Conservation (phyloP, 2,888 invertebrate genomes). For the Andrena marginata region DNA sequence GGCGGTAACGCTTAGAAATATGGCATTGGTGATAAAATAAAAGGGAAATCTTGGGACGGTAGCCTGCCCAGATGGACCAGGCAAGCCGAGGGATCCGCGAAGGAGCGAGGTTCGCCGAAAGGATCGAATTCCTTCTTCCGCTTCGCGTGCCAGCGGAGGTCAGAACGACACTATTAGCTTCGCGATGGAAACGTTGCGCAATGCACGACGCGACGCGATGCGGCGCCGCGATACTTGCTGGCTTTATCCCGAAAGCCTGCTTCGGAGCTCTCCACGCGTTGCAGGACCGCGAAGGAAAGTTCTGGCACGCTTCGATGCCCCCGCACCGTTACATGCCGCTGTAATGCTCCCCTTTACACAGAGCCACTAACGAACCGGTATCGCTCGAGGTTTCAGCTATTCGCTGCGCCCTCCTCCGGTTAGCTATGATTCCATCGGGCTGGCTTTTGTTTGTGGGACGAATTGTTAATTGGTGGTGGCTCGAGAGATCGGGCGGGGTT, state of each 20-base stretch:
- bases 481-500: not conserved
- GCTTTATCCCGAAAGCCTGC: slow-evolving; percentile 17
- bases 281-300: slow-evolving; percentile 55
- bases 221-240: slow-evolving; percentile 18
- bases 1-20: not conserved
- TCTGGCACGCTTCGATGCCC: slow-evolving; percentile 68
- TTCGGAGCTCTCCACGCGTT: slow-evolving; percentile 27
- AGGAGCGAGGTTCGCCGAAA: slow-evolving; percentile 2
- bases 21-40: not conserved
- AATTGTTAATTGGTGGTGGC: not conserved
- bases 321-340: slow-evolving; percentile 69
- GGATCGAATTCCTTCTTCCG: slow-evolving; percentile 38
- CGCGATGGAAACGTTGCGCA: slow-evolving; percentile 9
- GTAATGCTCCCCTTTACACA: slow-evolving; percentile 37
- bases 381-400: slow-evolving; percentile 3
- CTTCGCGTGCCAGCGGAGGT: slow-evolving; percentile 22
- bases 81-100: not conserved
- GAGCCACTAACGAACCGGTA: slow-evolving; percentile 8
- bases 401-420: not conserved
- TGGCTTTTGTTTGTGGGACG: not conserved
- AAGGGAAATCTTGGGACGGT: not conserved
- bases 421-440: not conserved
- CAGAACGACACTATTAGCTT: slow-evolving; percentile 3
- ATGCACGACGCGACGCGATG: not conserved
- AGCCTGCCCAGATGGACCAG: not conserved